phyloP scores from a whole-genome alignment of 2,113 vertebrate species.

The Pantherophis guttatus region DNA sequence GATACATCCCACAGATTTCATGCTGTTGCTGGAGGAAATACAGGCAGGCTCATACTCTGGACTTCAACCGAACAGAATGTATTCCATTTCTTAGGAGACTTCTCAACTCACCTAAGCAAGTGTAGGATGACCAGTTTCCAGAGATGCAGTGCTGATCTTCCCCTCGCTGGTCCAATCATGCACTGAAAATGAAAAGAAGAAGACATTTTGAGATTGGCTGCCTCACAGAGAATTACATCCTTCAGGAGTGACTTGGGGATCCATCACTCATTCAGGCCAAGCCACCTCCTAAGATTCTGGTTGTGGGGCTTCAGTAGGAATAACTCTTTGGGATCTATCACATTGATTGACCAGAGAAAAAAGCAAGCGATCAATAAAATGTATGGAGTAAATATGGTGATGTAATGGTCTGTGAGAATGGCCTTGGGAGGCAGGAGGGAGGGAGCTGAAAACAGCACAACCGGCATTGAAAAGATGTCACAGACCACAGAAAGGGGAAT shows the following conservation, averaged over 20 bases:
- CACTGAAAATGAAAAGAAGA: conserved; percentile 56
- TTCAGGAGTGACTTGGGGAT: neutral
- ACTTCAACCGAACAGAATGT: neutral
- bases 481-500: neutral
- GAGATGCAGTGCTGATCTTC: conserved; percentile 42
- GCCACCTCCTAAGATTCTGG: conserved; percentile 1
- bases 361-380: neutral
- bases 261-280: conserved; percentile 12
- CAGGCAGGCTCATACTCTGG: neutral
- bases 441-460: neutral
- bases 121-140: conserved; percentile 48
- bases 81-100: neutral
- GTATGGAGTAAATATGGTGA: neutral
- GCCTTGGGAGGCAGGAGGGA: neutral
- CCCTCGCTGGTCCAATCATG: conserved; percentile 57
- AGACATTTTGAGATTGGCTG: neutral
- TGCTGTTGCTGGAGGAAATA: neutral
- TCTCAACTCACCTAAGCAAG: conserved; percentile 67
- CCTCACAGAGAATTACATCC: neutral
- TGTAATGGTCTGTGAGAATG: neutral
- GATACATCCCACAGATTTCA: neutral
- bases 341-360: neutral
- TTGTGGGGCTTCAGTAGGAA: neutral
- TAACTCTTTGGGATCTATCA: neutral
- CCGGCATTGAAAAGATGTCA: neutral